These are phyloP conservation scores for Microtus obscurus DNA, from an alignment of 2,797 vertebrate genomes.

Conservation along the genomic window DNA sequence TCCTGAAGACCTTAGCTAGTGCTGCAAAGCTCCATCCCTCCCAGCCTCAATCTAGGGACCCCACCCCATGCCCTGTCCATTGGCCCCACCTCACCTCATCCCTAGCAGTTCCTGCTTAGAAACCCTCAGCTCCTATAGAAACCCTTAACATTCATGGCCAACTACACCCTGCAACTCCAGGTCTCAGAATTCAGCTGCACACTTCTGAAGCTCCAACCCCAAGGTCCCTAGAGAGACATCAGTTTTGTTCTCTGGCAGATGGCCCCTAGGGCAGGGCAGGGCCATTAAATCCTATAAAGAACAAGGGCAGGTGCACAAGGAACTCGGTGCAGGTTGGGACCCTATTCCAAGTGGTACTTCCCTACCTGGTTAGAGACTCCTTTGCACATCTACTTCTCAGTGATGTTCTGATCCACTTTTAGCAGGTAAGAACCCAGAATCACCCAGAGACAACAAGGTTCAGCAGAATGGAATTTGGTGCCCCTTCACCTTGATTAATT, in stretches of 20 bases:
- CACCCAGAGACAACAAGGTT: not conserved
- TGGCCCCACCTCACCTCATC: not conserved
- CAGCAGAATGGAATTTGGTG: not conserved
- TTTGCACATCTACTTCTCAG: not conserved
- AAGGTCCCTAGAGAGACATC: not conserved
- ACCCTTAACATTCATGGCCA: not conserved
- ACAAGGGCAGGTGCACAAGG: not conserved
- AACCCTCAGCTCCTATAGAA: not conserved
- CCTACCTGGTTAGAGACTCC: not conserved
- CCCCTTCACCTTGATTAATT: not conserved
- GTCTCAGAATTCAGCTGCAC: not conserved
- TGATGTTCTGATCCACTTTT: not conserved
- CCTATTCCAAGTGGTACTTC: not conserved
- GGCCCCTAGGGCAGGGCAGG: not conserved
- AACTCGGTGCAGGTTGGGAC: not conserved
- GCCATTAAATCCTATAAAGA: not conserved
- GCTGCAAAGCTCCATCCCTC: not conserved
- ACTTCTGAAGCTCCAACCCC: not conserved
- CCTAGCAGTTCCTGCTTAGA: not conserved
- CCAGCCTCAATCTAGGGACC: not conserved
- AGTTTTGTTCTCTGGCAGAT: not conserved
- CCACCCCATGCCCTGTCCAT: not conserved
- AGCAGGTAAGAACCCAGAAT: not conserved
- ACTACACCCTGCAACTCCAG: not conserved
- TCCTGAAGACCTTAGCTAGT: no score